phyloP scores from a whole-genome alignment of 2,888 invertebrate species.

The Drosophila greeni region DNA sequence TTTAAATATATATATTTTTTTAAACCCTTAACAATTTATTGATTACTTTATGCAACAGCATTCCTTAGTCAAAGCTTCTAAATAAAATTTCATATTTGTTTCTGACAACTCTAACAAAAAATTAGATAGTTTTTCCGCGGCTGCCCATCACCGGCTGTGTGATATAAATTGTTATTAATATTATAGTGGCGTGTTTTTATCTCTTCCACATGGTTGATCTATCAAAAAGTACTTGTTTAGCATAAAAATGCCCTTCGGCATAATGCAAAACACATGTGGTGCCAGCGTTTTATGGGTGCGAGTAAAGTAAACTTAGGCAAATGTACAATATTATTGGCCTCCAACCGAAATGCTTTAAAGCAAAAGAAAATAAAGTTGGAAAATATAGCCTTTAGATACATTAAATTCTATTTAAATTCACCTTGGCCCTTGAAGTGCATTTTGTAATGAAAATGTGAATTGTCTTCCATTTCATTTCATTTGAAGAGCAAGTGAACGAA shows the following conservation, averaged over 20 bases:
- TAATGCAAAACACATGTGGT: constrained; percentile 58
- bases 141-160: neutral
- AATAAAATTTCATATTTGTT: neutral
- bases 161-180: constrained; percentile 13
- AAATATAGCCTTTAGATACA: constrained; percentile 17
- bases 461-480: constrained; percentile 46
- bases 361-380: constrained; percentile 12
- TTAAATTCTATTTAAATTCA: constrained; percentile 39
- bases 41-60: neutral
- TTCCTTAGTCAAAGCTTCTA: neutral
- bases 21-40: neutral
- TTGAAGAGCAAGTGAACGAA: constrained; percentile 8
- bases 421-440: constrained; percentile 44
- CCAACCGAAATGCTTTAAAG: constrained; percentile 4
- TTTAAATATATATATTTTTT: neutral
- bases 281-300: neutral
- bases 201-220: constrained; percentile 27
- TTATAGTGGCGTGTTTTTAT: constrained; percentile 15
- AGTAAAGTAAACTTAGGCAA: constrained; percentile 19
- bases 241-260: constrained; percentile 39
- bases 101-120: neutral
- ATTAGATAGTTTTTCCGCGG: neutral
- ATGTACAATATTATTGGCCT: constrained; percentile 2
- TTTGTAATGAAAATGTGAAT: constrained; percentile 47
- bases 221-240: constrained; percentile 21